phyloP scores from a whole-genome alignment of 2,113 vertebrate genomes.

The Pica pica region DNA sequence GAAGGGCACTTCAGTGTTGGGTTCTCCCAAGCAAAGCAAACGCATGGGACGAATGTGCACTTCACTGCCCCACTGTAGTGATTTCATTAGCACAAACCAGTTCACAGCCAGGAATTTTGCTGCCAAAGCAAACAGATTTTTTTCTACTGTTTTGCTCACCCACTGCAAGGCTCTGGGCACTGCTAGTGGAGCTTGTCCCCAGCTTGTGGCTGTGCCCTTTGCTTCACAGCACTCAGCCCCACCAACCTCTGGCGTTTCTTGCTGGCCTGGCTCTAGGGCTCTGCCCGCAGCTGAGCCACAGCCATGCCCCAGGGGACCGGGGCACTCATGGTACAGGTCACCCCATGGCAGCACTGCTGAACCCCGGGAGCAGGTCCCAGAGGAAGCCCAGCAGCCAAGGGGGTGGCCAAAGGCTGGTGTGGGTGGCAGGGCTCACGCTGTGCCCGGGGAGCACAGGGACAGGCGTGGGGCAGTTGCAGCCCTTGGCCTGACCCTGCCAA shows the following conservation, averaged over 20 bases:
- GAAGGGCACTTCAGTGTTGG: fast-evolving
- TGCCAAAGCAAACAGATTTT: background rate
- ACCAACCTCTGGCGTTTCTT: fast-evolving
- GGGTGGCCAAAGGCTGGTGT: background rate
- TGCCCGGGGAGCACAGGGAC: background rate
- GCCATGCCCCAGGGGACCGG: fast-evolving
- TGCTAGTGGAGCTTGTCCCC: background rate
- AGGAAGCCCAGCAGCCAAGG: background rate
- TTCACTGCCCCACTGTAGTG: background rate
- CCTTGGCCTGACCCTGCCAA: background rate
- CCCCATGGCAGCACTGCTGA: background rate
- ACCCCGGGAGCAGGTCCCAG: background rate
- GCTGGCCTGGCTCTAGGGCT: background rate
- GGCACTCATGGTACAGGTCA: too few relatives aligned
- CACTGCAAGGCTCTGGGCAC: background rate
- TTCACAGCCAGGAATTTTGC: background rate
- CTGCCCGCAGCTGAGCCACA: background rate
- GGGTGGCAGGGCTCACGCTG: background rate
- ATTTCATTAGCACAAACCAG: background rate
- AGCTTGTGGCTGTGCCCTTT: fast-evolving
- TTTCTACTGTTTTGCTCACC: background rate
- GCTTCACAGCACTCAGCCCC: background rate
- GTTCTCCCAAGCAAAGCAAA: background rate
- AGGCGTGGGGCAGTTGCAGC: background rate
- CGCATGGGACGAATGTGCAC: background rate